These are phyloP conservation scores for Malurus elegans DNA, from an alignment of 2,113 vertebrate species.

Conservation along the genomic window DNA sequence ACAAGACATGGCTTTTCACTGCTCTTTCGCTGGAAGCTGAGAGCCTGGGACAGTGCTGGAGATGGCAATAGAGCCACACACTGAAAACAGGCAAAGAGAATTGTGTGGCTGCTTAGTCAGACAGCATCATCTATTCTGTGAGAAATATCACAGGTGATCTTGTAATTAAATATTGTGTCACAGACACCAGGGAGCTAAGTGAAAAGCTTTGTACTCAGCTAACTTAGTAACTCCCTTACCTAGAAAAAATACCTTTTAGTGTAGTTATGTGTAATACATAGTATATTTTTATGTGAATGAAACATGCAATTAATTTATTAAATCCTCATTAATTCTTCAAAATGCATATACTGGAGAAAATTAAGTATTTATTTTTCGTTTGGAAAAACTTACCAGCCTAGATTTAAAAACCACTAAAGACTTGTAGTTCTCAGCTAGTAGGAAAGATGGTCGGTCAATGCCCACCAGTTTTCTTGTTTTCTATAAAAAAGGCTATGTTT, in stretches of 20 bases:
- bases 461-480: neutral
- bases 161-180: neutral
- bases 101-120: neutral
- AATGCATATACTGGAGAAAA: neutral
- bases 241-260: neutral
- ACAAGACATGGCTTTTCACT: neutral
- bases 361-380: neutral
- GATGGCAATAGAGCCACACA: neutral
- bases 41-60: neutral
- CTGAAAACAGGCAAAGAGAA: neutral
- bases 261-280: neutral
- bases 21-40: neutral
- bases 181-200: neutral
- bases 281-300: neutral
- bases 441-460: neutral
- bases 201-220: neutral
- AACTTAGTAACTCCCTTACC: neutral
- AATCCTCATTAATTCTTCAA: neutral
- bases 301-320: neutral
- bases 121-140: neutral
- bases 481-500: neutral
- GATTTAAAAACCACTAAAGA: neutral
- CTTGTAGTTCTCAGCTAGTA: neutral
- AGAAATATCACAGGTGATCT: neutral
- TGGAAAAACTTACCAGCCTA: neutral